Conservation (phyloP, 2,888 invertebrate genomes). For the Hyalella azteca region DNA sequence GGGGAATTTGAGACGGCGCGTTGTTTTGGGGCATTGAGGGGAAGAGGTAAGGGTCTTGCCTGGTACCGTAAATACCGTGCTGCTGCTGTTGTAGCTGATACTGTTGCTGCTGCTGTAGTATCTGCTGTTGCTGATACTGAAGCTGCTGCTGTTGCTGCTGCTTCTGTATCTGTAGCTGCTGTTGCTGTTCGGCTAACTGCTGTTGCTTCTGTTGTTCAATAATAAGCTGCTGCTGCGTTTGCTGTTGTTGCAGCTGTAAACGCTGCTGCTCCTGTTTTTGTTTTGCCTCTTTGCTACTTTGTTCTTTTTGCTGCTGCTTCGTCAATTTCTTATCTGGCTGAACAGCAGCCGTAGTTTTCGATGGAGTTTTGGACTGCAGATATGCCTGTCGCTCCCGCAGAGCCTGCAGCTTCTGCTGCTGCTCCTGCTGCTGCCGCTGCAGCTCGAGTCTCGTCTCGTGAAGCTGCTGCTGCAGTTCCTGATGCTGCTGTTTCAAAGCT, state of each 20-base stretch:
- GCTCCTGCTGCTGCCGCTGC: constrained; percentile 47
- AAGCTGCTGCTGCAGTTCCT: constrained; percentile 39
- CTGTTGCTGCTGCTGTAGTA: constrained; percentile 54
- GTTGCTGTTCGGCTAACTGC: constrained; percentile 36
- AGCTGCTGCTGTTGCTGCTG: constrained; percentile 48
- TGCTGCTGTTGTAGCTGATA: constrained; percentile 43
- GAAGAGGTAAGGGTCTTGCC: constrained; percentile 40
- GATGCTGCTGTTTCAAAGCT: constrained; percentile 36
- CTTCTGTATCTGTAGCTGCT: constrained; percentile 41
- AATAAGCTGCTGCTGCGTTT: constrained; percentile 37
- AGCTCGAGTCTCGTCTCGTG: constrained; percentile 40
- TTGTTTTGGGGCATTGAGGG: constrained; percentile 21
- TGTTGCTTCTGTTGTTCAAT: constrained; percentile 35
- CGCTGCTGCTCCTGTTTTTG: constrained; percentile 41
- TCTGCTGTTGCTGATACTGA: constrained; percentile 47
- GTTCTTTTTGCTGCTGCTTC: constrained; percentile 16
- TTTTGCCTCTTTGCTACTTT: constrained; percentile 11
- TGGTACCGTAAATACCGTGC: constrained; percentile 46
- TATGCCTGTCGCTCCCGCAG: constrained; percentile 26
- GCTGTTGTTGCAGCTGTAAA: constrained; percentile 32
- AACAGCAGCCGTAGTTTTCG: not conserved
- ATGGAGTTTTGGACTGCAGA: constrained; percentile 14
- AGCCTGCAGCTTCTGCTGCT: constrained; percentile 40
- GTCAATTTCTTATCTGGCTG: not conserved
- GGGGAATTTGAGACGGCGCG: constrained; percentile 19